Base-by-base conservation (phyloP, 2,113 vertebrate genomes). In the Poeciliopsis retropinna region DNA sequence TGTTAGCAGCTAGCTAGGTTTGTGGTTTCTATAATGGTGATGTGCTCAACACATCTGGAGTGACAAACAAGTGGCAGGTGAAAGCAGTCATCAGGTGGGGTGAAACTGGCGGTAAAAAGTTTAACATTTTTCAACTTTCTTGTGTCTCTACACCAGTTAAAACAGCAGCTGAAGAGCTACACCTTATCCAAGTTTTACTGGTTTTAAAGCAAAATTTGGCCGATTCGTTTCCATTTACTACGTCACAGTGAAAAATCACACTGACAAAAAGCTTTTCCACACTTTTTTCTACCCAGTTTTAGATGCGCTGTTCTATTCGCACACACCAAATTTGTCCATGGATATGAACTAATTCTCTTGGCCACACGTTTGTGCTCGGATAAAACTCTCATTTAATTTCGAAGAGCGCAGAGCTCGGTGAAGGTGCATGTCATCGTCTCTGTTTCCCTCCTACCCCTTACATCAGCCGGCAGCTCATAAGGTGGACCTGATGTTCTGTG, bases 401-500 rank as follows among this genome's bases (percentile, higher is more conserved):
- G 27, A 2, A 37, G 67, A 71, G 60, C 60, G 19, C 63, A 72
- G 15, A 39, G 12, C 70, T 69, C 29, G 68, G 13, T 44, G 11
- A 70, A 41, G 73, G 25, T 60, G 54, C 3, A 78, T 72, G 75
- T 80, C 68, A 64, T 82, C 65, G 29, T 70, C 63, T 68, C 32
- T 73, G 64, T 67, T 44, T 39, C 25, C 64, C 80, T 57, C 74
- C 75, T 34, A 64, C 76, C 76, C 65, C 65, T 68, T 47, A 75
- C 83, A 80, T 81, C 62, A 72, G 68, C 31, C 41, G 39, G 19
- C 79, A 80, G 80, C 73, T 77, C 80, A 64, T 66, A 47, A 80
- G 22, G 4, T 76, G 72, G 79, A 70, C 69, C 32, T 6, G 4
- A 70, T 76, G 64, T 73, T 57, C 66, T 66, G 70, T n/a, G 29